phyloP scores from a whole-genome alignment of 2,113 vertebrate species.

The Furnarius figulus region DNA sequence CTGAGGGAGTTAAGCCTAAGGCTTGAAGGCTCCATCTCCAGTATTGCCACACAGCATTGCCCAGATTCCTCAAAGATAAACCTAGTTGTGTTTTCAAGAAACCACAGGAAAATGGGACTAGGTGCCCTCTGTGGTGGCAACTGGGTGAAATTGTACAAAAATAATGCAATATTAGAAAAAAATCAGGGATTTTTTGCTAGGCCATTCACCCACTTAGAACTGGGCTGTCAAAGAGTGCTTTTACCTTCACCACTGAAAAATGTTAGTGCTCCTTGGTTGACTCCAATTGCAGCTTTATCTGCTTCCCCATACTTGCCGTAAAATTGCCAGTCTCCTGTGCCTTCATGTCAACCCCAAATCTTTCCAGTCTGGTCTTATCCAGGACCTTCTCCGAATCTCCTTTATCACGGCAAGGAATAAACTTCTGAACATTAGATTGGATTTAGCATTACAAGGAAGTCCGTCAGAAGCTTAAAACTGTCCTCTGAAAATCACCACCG shows the following conservation, averaged over 20 bases:
- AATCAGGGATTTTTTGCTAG: neutral
- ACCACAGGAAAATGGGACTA: neutral
- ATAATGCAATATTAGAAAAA: neutral
- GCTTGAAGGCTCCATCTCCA: neutral
- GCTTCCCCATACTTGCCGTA: neutral
- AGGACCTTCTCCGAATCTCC: neutral
- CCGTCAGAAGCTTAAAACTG: neutral
- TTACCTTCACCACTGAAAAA: neutral
- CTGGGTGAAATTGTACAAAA: neutral
- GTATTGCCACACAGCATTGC: rapidly evolving
- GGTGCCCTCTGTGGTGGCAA: neutral
- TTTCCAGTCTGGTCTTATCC: neutral
- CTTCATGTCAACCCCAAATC: neutral
- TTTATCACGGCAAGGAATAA: neutral
- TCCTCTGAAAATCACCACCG: neutral
- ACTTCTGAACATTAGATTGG: neutral
- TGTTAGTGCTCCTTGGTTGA: neutral
- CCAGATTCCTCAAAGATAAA: neutral
- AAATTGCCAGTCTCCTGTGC: neutral
- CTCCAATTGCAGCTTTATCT: neutral
- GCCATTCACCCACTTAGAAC: neutral
- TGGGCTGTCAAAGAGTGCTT: neutral
- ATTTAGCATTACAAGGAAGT: neutral
- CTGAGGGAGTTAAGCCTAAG: neutral
- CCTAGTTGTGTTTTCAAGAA: neutral